Base-by-base conservation (phyloP, 2,888 invertebrate species). In the Chouioia cunea region DNA sequence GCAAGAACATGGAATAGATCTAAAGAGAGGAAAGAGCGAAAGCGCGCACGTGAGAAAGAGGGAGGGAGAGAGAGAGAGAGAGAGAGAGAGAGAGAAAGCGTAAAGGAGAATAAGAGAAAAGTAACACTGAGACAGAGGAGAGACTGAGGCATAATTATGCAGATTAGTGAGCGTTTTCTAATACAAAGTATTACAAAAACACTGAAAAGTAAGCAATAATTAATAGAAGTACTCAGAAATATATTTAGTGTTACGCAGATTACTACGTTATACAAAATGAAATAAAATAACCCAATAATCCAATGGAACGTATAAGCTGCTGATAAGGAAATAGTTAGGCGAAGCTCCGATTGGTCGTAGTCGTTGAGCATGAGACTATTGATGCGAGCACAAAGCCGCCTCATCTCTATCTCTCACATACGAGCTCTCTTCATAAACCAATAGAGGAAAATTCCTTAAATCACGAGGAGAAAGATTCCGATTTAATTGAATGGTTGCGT, bases 401-500 rank as follows among this genome's bases (percentile, higher is more conserved):
- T 50, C 43, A 22, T 36, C 15, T 23, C 12, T 46, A 15, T 52
- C 44, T 22, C 62, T 23, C 53, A 18, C 63, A 18, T 27, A 48
- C 43, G 36, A 36, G 20, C 23, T 22, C 58, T 53, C 59, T 59
- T 52, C 27, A 53, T 67, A 59, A 67, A 67, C 69, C 58, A 70
- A 64, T 70, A 64, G 53, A 65, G 54, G 44, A 18, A 47, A 60
- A 70, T 70, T 70, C 60, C 56, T 65, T 44, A 65, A 65, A 70
- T 70, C 70, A 65, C 65, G 70, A 65, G 57, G 59, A 27, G 44
- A 36, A 47, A 59, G 56, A 70, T 70, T 65, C 60, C 70, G 48
- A 65, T 70, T 70, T 65, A 70, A 70, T 70, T 70, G 70, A 65
- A 65, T 65, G 54, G 54, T 48, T 60, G 54, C 15, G 43, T 48